These are phyloP conservation scores for Caradrina clavipalpis DNA, from an alignment of 2,888 invertebrate genomes.

Conservation along the genomic window DNA sequence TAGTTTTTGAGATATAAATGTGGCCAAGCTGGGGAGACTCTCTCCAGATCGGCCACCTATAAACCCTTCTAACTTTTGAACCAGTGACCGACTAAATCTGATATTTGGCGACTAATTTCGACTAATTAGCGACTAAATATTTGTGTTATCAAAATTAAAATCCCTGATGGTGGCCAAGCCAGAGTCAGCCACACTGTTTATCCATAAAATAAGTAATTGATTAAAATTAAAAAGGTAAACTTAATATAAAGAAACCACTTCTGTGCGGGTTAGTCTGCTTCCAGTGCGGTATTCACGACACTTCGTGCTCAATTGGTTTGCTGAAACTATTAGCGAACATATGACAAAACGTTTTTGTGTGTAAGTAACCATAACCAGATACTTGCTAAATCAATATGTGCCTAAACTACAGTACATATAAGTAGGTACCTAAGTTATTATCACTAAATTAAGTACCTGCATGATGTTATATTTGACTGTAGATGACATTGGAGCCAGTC, in stretches of 20 bases:
- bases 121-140: too few species aligned
- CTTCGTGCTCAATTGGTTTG: constrained; percentile 57
- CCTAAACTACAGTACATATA: background rate
- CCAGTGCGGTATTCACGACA: constrained; percentile 47
- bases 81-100: too few species aligned
- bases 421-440: background rate
- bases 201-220: constrained; percentile 35
- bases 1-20: too few species aligned
- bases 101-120: too few species aligned
- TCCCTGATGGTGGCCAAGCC: too few species aligned
- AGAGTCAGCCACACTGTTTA: too few species aligned
- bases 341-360: constrained; percentile 51
- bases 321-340: constrained; percentile 57
- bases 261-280: constrained; percentile 50
- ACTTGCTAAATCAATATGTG: constrained; percentile 33
- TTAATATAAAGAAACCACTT: constrained; percentile 42
- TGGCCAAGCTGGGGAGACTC: too few species aligned
- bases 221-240: constrained; percentile 46
- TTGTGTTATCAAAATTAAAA: too few species aligned
- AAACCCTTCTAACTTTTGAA: too few species aligned
- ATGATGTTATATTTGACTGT: constrained; percentile 2
- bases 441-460: constrained; percentile 5
- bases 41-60: too few species aligned
- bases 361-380: constrained; percentile 8
- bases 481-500: constrained; percentile 18